phyloP scores from a whole-genome alignment of 2,888 invertebrate species.

The Lithophane socia region DNA sequence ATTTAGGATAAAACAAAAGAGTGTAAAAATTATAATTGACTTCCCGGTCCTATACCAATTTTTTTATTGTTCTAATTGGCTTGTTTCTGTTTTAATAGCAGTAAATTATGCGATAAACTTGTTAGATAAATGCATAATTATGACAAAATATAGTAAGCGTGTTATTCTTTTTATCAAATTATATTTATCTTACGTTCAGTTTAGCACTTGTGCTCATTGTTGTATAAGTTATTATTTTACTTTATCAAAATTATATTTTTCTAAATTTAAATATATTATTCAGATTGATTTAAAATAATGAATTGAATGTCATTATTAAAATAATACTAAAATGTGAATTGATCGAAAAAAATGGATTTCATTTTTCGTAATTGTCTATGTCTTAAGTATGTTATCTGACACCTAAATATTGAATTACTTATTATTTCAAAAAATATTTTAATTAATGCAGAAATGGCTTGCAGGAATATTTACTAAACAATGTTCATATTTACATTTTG shows the following conservation, averaged over 20 bases:
- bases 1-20: neutral
- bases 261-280: neutral
- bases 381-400: neutral
- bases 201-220: conserved; percentile 12
- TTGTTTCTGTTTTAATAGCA: neutral
- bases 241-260: neutral
- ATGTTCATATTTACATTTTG: neutral
- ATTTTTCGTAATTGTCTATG: neutral
- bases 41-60: neutral
- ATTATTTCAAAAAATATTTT: neutral
- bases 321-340: neutral
- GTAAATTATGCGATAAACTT: neutral
- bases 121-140: neutral
- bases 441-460: neutral
- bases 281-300: neutral
- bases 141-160: too few relatives aligned
- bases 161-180: neutral
- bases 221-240: conserved; percentile 4
- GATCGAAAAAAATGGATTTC: neutral
- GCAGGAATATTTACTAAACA: neutral
- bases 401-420: neutral
- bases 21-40: neutral
- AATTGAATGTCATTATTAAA: too few relatives aligned
- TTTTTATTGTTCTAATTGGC: neutral
- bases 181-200: neutral